phyloP scores from a whole-genome alignment of 2,113 vertebrate species.

The Elanus axillaris region DNA sequence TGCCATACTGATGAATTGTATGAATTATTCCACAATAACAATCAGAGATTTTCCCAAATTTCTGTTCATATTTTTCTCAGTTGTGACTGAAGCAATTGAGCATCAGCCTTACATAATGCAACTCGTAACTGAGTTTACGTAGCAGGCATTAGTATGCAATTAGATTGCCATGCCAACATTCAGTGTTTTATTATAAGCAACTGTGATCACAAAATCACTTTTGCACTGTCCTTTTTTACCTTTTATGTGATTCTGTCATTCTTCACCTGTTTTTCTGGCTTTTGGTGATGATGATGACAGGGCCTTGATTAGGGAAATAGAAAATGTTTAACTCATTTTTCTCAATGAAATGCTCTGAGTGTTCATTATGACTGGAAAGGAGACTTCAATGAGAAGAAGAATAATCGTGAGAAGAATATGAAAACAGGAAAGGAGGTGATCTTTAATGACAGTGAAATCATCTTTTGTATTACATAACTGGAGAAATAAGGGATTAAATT shows the following conservation, averaged over 20 bases:
- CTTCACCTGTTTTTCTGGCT: background rate
- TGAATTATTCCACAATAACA: background rate
- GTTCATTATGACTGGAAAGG: background rate
- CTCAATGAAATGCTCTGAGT: constrained; percentile 18
- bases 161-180: background rate
- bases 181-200: background rate
- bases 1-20: background rate
- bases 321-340: constrained; percentile 62
- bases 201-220: background rate
- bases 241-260: background rate
- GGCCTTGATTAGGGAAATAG: constrained; percentile 58
- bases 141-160: background rate
- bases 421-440: constrained; percentile 2
- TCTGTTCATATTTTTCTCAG: background rate
- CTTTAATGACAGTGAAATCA: background rate
- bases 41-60: background rate
- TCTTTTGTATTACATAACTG: background rate
- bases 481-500: constrained; percentile 19
- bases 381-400: background rate
- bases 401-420: background rate
- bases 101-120: background rate
- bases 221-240: background rate
- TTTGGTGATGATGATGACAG: constrained; percentile 30
- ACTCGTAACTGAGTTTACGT: background rate
- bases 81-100: background rate